A percentile compares a stretch with the other conserved stretches of the same genome.
Conservation (phyloP, 1,140 invertebrate genomes). For the Zelostemma sp. region DNA sequence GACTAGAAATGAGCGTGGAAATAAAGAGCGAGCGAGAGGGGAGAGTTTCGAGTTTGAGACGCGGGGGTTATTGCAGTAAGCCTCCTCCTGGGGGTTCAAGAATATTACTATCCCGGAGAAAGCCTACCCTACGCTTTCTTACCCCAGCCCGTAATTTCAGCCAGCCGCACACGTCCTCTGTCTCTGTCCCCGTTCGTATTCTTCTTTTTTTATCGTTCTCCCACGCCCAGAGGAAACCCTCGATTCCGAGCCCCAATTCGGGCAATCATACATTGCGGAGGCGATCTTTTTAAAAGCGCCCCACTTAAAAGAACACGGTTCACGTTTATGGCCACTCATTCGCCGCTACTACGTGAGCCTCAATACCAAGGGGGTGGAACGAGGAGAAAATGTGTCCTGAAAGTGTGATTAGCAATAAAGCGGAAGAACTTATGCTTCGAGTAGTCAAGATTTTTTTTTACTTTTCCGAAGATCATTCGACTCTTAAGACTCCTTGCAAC, state of each 20-base stretch:
- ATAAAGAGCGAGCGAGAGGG: constrained; percentile 12
- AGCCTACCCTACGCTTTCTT: constrained; percentile 51
- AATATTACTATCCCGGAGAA: constrained; percentile 64
- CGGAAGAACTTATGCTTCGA: constrained; percentile 47
- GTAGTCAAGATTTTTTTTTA: constrained; percentile 31
- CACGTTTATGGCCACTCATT: constrained; percentile 70
- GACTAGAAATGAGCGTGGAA: constrained; percentile 22
- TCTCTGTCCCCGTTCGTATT: constrained; percentile 34
- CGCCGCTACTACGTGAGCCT: constrained; percentile 53
- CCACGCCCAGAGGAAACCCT: constrained; percentile 45
- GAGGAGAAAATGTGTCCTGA: constrained; percentile 11
- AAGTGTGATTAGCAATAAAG: constrained; percentile 64
- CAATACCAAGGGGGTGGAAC: constrained; percentile 48
- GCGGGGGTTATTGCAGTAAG: constrained; percentile 70
- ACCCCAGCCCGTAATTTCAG: constrained; percentile 33
- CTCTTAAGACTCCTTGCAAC: too few species aligned
- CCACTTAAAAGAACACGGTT: constrained; percentile 70
- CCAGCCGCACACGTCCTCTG: constrained; percentile 29
- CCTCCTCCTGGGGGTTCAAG: constrained; percentile 69
- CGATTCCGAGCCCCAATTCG: constrained; percentile 42
- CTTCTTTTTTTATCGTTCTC: constrained; percentile 42
- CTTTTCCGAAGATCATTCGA: too few species aligned
- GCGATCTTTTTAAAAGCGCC: constrained; percentile 68
- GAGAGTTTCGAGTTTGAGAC: constrained; percentile 63
- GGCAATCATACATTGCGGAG: constrained; percentile 60